phyloP scores from a whole-genome alignment of 2,888 invertebrate species.

The Pimpla rufipes region DNA sequence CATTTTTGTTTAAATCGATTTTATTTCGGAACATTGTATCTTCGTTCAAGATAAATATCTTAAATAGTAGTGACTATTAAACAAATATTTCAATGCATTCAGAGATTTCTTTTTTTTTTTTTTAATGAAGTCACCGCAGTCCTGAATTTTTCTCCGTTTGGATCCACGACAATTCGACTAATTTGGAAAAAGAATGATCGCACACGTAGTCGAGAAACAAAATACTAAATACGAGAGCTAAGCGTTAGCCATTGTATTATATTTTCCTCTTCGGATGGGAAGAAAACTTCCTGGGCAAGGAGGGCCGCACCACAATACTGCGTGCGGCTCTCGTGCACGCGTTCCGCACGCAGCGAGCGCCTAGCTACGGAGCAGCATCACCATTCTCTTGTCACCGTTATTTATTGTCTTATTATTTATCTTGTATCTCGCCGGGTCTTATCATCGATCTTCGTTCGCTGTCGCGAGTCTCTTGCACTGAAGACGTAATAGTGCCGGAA shows the following conservation, averaged over 20 bases:
- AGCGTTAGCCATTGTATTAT: slow-evolving; percentile 10
- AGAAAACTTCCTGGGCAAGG: slow-evolving; percentile 7
- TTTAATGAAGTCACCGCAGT: too few species aligned
- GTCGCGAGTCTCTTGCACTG: slow-evolving; percentile 53
- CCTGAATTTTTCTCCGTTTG: too few species aligned
- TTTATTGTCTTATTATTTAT: slow-evolving; percentile 76
- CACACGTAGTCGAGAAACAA: neutral
- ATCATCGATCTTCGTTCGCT: slow-evolving; percentile 74
- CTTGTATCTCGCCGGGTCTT: slow-evolving; percentile 68
- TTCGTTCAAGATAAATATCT: too few species aligned
- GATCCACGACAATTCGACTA: too few species aligned
- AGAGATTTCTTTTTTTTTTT: too few species aligned
- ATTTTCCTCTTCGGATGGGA: neutral
- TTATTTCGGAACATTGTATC: too few species aligned
- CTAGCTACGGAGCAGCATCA: slow-evolving; percentile 47
- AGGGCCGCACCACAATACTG: slow-evolving; percentile 8
- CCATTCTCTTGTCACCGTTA: slow-evolving; percentile 74
- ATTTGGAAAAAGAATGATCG: too few species aligned
- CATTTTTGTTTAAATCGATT: too few species aligned
- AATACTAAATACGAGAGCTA: slow-evolving; percentile 2
- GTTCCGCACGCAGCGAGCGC: neutral
- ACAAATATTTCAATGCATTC: too few species aligned
- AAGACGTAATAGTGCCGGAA: slow-evolving; percentile 71
- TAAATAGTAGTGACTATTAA: too few species aligned
- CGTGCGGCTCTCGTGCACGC: slow-evolving; percentile 19